phyloP scores from a whole-genome alignment of 2,113 vertebrate species.

The Casuarius casuarius region DNA sequence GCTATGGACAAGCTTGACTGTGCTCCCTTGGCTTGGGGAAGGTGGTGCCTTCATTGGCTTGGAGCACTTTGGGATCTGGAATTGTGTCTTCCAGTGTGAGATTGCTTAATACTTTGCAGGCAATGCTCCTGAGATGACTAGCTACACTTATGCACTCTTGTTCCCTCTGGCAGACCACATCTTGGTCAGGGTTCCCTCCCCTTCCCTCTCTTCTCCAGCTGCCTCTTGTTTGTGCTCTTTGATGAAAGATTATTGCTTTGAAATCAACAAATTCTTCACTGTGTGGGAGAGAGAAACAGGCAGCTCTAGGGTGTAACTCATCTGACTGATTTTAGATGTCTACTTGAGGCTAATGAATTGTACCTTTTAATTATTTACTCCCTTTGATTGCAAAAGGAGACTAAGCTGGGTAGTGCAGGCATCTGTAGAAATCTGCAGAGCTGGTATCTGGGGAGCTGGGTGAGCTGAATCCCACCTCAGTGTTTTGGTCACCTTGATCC shows the following conservation, averaged over 20 bases:
- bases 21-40: not conserved
- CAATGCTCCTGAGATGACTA: not conserved
- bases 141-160: not conserved
- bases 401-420: not conserved
- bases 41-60: not conserved
- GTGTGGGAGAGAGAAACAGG: not conserved
- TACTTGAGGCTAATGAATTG: not conserved
- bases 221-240: not conserved
- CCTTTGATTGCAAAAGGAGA: not conserved
- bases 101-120: not conserved
- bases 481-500: not conserved
- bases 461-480: not conserved
- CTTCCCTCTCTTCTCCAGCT: not conserved
- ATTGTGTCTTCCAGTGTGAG: not conserved
- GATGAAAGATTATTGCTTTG: not conserved
- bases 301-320: not conserved
- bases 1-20: not conserved
- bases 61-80: not conserved
- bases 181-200: not conserved
- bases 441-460: not conserved
- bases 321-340: not conserved
- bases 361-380: not conserved
- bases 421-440: not conserved
- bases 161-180: not conserved
- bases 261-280: not conserved